phyloP scores from a whole-genome alignment of 2,113 vertebrate genomes.

The Azemiops feae region DNA sequence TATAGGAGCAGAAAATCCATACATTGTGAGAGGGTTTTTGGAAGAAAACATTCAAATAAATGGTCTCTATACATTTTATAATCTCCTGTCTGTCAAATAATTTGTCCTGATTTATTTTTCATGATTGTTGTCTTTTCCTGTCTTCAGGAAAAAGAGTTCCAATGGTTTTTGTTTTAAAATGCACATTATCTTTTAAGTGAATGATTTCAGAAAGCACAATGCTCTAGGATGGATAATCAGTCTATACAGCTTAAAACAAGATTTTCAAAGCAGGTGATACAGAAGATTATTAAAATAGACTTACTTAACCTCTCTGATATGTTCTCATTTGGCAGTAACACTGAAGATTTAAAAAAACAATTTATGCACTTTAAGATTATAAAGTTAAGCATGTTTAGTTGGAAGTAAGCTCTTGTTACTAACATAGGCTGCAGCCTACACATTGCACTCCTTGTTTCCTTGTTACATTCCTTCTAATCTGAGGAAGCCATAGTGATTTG shows the following conservation, averaged over 20 bases:
- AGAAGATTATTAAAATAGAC: background rate
- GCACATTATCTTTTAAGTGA: conserved; percentile 43
- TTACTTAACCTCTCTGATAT: background rate
- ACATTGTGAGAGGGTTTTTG: background rate
- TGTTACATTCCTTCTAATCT: conserved; percentile 9
- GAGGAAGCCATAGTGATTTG: conserved; percentile 15
- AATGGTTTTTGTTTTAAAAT: conserved; percentile 17
- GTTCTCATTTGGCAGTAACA: background rate
- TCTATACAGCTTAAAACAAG: background rate
- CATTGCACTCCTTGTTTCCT: conserved; percentile 14
- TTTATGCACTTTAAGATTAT: background rate
- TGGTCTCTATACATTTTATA: background rate
- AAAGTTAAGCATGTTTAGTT: background rate
- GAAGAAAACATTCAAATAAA: background rate
- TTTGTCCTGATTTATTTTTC: conserved; percentile 2
- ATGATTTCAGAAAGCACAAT: conserved; percentile 53
- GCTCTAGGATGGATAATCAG: background rate
- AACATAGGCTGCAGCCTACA: background rate
- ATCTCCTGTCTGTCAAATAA: background rate
- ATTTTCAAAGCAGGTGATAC: background rate
- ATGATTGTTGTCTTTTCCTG: conserved; percentile 7
- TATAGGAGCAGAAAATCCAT: background rate
- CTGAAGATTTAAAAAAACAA: background rate
- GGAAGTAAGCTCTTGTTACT: background rate
- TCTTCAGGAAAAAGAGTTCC: conserved; percentile 13